Percentiles rank a stretch among this genome's conserved stretches.
phyloP scores from a whole-genome alignment of 2,113 vertebrate genomes.

The Equus quagga region DNA sequence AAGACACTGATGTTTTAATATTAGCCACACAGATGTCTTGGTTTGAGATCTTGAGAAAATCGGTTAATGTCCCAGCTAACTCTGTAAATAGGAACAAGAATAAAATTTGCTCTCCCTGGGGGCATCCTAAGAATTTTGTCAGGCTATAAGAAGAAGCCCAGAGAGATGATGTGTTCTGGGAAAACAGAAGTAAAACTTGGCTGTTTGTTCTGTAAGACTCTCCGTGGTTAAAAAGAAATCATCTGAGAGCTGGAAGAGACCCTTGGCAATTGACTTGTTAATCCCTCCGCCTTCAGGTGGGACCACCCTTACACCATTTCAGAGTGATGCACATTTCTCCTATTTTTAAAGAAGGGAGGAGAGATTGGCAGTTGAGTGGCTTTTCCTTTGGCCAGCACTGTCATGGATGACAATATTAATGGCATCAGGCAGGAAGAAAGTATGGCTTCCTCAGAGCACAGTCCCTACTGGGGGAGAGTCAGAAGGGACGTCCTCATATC shows the following conservation, averaged over 20 bases:
- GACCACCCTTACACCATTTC: not conserved
- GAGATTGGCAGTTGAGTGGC: not conserved
- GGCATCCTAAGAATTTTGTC: not conserved
- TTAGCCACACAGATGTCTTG: not conserved
- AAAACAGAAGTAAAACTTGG: not conserved
- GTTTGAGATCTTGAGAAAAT: constrained; percentile 51
- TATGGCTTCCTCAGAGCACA: not conserved
- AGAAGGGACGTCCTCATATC: not conserved
- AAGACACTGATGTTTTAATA: not conserved
- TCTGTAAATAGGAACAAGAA: constrained; percentile 53
- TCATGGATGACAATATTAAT: not conserved
- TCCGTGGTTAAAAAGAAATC: not conserved
- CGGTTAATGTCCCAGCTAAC: not conserved
- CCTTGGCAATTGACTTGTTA: not conserved
- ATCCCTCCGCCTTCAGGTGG: not conserved
- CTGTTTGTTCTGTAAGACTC: not conserved
- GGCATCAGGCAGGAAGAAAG: not conserved
- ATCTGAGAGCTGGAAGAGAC: not conserved
- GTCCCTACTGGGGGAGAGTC: not conserved
- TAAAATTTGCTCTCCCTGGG: not conserved
- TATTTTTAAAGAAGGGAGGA: not conserved
- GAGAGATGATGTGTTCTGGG: not conserved
- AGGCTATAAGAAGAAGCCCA: not conserved
- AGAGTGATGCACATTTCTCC: fast-evolving
- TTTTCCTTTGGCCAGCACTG: not conserved